Base-by-base conservation (phyloP, 2,888 invertebrate species). In the Petrolisthes manimaculis region DNA sequence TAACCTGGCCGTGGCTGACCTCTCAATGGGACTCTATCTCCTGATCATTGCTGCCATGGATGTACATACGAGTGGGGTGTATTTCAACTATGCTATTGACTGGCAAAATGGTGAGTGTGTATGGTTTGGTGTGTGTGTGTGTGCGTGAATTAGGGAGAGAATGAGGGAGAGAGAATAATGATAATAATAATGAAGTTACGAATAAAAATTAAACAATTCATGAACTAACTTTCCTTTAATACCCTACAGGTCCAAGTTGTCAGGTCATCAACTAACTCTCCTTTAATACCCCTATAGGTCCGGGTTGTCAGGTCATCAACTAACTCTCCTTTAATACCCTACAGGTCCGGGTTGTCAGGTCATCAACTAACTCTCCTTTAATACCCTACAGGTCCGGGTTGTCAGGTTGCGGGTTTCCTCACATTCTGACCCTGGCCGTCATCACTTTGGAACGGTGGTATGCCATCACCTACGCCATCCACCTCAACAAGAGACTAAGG, bases 21-120 rank as follows among this genome's bases (percentile, higher is more conserved):
- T 98, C 83, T 96, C 96, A 92, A 96, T 97, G 94, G 97, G 97
- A 0, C 92, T 97, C 1, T 98, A 97, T 93, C 94, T 98, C 85
- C 94, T 96, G 74, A 94, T 97, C 92, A 94, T 98, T 71, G 97
- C 97, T 0, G 95, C 96, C 0, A 96, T 97, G 92, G 98, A 98
- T 93, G 94, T 96, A 0, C 95, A 96, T 91, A 97, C 97, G 0
- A 95, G 96, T 92, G 97, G 97, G 3, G 95, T 95, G 91, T 98
- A 97, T 93, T 97, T 97, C 93, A 97, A 97, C 93, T 96, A 96
- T 93, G 97, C 97, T 4, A 97, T 96, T 92, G 95, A 96, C 92
- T 98, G 98, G 97, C 97, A 98, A 93, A 95, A 95, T 91, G 95
- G 96, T 95, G 92, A 93, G 69, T 69, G 37, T 51, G 79, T 53